Evolutionary conservation across 2,888 invertebrate species (phyloP), one percentile per base, ranked within the genome.

Genomic region (Stenolophus ochropezus): DNA sequence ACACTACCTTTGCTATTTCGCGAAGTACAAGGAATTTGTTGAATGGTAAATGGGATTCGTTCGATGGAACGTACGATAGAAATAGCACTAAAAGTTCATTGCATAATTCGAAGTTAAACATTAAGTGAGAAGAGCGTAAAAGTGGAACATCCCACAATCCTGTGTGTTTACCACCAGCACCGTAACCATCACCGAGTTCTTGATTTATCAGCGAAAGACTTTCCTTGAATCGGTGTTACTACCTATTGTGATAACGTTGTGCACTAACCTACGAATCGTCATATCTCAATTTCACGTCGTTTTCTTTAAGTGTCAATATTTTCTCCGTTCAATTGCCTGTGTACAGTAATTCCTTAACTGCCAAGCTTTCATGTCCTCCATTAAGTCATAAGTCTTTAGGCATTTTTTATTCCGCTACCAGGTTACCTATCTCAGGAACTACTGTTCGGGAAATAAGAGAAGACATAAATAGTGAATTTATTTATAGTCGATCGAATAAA

Each of bases 241-340:
- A 81, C 81, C 75, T 81, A 81, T 75, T 81, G 81, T 81, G 81
- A 81, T 81, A 81, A 81, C 47, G 65, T 81, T 81, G 81, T 81
- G 81, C 81, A 81, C 81, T 75, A 71, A 81, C 49, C 81, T 61
- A 81, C 75, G 81, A 81, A 81, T 81, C 81, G 58, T 81, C 81
- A 81, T 81, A 81, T 81, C 81, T 81, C 81, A 81, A 42, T 71
- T 56, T 79, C 49, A 42, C 16, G 18, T 80, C 73, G 42, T 51
- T 53, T 53, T 53, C 25, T 78, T 77, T 61, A 71, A 47, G 47
- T 56, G 56, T 56, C n/a, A n/a, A 47, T 71, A 51, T 33, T 65
- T 78, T 49, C 47, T 65, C 61, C 47, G 33, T 71, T 71, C 16
- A 74, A 61, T 77, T 77, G 33, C 42, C 61, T 27, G 21, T 61